A percentile compares a stretch with the other conserved stretches of the same genome.
phyloP scores from a whole-genome alignment of 2,113 vertebrate species.

The Ailurus styani region DNA sequence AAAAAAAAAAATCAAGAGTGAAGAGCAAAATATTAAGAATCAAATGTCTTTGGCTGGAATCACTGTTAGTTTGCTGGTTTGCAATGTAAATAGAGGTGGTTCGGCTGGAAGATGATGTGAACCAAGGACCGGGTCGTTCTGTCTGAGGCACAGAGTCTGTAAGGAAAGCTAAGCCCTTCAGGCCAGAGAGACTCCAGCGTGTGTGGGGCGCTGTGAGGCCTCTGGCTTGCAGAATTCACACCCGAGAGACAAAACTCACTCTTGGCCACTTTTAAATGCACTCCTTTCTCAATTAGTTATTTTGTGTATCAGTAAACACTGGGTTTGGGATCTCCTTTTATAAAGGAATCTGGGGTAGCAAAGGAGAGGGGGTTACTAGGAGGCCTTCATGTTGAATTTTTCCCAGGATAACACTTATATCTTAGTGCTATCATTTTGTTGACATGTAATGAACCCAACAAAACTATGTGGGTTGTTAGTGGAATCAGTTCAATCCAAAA shows the following conservation, averaged over 20 bases:
- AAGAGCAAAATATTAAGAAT: not conserved
- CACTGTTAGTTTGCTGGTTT: not conserved
- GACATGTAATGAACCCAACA: slow-evolving; percentile 30
- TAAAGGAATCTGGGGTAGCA: not conserved
- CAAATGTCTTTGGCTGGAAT: not conserved
- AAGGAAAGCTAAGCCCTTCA: not conserved
- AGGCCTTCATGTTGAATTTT: not conserved
- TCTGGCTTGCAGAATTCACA: not conserved
- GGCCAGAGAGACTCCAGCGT: not conserved
- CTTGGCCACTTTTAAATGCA: not conserved
- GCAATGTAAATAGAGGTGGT: not conserved
- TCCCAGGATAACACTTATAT: slow-evolving; percentile 20
- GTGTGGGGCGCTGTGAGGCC: not conserved
- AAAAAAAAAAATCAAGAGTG: not conserved
- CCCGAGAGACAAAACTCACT: not conserved
- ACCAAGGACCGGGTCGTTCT: not conserved
- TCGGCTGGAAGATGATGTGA: not conserved
- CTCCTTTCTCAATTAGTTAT: not conserved
- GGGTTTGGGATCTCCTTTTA: not conserved
- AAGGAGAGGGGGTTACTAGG: not conserved
- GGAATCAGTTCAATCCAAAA: not conserved
- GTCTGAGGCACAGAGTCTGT: not conserved
- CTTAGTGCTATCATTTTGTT: slow-evolving; percentile 48
- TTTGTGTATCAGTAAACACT: not conserved
- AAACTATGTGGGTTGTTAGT: not conserved